These are phyloP conservation scores for Serripes groenlandicus DNA, from an alignment of 2,888 invertebrate species.

Conservation along the genomic window DNA sequence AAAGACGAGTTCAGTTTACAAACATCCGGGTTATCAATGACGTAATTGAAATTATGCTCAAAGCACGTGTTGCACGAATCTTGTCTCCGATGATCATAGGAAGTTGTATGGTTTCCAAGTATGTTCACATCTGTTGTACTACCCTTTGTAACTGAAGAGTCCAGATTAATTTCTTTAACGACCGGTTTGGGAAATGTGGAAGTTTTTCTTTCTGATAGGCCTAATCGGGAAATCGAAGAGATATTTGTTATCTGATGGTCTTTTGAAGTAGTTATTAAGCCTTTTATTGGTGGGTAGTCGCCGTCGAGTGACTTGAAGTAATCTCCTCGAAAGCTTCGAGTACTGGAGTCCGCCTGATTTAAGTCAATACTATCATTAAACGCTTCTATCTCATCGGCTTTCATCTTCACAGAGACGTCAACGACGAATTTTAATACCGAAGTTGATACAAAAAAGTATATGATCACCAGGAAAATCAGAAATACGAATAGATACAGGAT, in stretches of 20 bases:
- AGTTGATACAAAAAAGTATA: background rate
- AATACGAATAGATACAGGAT: slow-evolving; percentile 19
- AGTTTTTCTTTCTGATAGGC: background rate
- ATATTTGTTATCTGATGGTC: background rate
- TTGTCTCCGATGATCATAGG: slow-evolving; percentile 14
- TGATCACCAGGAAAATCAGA: slow-evolving; percentile 8
- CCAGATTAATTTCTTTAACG: background rate
- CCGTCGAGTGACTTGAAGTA: background rate
- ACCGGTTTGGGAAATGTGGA: background rate
- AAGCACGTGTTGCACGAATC: slow-evolving; percentile 59
- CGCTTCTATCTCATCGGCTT: slow-evolving; percentile 6
- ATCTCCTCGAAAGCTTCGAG: background rate
- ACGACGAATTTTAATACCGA: slow-evolving; percentile 3
- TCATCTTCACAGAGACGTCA: slow-evolving; percentile 25
- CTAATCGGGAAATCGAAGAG: background rate
- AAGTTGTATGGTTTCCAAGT: background rate
- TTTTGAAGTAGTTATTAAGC: background rate
- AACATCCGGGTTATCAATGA: slow-evolving; percentile 59
- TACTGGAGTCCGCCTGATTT: background rate
- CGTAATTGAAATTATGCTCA: slow-evolving; percentile 63
- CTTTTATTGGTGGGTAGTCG: background rate
- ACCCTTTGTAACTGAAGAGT: too few relatives aligned
- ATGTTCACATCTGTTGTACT: background rate
- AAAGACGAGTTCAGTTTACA: slow-evolving; percentile 29
- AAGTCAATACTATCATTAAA: background rate